These are phyloP conservation scores for Felis chaus DNA, from an alignment of 2,113 vertebrate species.

Conservation along the genomic window DNA sequence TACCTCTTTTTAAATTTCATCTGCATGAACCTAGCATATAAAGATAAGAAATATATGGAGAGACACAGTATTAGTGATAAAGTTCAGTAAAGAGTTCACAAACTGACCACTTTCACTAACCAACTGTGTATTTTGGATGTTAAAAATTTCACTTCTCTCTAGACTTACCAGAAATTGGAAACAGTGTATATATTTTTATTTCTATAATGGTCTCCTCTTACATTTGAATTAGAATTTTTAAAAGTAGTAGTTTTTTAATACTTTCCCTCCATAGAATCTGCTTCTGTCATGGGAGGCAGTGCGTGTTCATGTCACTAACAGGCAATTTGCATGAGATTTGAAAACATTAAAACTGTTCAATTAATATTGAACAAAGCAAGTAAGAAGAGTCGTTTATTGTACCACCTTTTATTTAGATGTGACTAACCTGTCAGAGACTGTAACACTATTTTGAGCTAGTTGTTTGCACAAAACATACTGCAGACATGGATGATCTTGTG, in stretches of 20 bases:
- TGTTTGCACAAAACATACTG: background rate
- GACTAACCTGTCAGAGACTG: background rate
- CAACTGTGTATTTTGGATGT: background rate
- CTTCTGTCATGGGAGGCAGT: background rate
- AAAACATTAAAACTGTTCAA: background rate
- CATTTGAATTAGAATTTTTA: background rate
- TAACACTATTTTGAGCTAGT: conserved; percentile 21
- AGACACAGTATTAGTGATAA: background rate
- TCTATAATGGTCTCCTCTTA: background rate
- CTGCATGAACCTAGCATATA: background rate
- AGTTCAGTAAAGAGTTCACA: background rate
- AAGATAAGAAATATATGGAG: background rate
- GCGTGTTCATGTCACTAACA: background rate
- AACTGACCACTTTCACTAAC: background rate
- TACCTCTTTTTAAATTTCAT: conserved; percentile 26
- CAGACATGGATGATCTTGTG: background rate
- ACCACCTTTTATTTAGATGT: background rate
- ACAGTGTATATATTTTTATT: background rate
- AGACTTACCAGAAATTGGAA: background rate
- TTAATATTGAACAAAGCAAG: background rate
- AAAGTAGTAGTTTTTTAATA: background rate
- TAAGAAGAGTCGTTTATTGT: background rate
- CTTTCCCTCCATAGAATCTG: background rate
- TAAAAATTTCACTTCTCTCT: background rate
- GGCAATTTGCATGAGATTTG: background rate